Evolutionary conservation across 2,113 vertebrate species (phyloP), one percentile per base, ranked within the genome.

Genomic region (Herpetotheres cachinnans): DNA sequence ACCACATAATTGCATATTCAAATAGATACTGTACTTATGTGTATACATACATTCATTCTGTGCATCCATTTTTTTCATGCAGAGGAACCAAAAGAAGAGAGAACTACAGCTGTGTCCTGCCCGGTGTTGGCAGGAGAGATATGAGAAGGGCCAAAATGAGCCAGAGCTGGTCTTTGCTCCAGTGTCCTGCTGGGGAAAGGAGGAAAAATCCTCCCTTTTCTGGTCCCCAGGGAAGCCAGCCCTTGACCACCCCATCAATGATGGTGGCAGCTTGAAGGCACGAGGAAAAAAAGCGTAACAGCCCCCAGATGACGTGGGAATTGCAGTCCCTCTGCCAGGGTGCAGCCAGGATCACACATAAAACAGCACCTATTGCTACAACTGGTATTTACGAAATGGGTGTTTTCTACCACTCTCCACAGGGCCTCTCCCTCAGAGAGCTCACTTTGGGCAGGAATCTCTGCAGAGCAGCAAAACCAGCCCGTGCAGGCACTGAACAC

Each of bases 331-430:
- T 59, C 16, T 9, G 32, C 74, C 6, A 2, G 16, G 34, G 13
- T 34, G 30, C 29, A 62, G n/a, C 19, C 40, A 63, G 62, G 42
- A 38, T 21, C 36, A 13, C 4, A 18, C 36, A 20, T 30, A 12
- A 42, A 92, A 0, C 18, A 61, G 18, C 63, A 58, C 18, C 34
- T 25, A 5, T 7, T n/a, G 14, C 56, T 58, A 18, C 27, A 38
- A 8, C 0, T 0, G 8, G 30, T 20, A 78, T n/a, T 27, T 40
- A 8, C n/a, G 16, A 55, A 49, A 29, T 0, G 2, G 13, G 36
- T 21, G 10, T 62, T 91, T 85, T 30, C 36, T 47, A 46, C 40
- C 13, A 4, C 2, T 16, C 16, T 55, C 58, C 13, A 2, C 44
- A 58, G 20, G 32, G 22, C 5, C 7, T 58, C 32, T 46, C n/a